Evolutionary conservation across 2,888 invertebrate genomes (phyloP).

Genomic region (Zeuzera pyrina): DNA sequence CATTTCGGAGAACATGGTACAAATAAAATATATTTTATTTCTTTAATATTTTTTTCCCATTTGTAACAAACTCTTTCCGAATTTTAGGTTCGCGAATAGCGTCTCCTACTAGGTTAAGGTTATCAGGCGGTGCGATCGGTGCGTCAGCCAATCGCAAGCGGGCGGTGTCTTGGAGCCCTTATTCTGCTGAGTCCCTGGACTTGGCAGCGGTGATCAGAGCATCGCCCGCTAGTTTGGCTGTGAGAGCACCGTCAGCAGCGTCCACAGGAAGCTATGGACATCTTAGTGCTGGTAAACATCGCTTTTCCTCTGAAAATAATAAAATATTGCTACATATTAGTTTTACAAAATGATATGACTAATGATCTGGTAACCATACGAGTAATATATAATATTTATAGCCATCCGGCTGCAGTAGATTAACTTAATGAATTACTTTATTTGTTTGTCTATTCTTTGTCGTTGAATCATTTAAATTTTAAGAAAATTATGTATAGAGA

Average conservation of each 20-base stretch:
- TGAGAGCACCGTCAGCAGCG: constrained; percentile 86
- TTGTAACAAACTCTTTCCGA: too few species aligned
- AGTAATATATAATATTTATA: neutral
- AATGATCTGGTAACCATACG: neutral
- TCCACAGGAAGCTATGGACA: constrained; percentile 96
- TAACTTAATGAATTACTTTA: too few species aligned
- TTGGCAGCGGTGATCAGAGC: constrained; percentile 96
- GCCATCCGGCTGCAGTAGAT: neutral
- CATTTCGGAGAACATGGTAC: too few species aligned
- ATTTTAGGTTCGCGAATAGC: constrained; percentile 68
- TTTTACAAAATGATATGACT: neutral
- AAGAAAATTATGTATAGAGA: too few species aligned
- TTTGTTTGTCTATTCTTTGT: too few species aligned
- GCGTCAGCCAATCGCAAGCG: constrained; percentile 85
- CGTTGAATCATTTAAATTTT: too few species aligned
- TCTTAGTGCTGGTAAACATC: constrained; percentile 85
- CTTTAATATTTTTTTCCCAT: too few species aligned
- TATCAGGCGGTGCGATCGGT: constrained; percentile 60
- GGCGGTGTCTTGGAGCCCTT: constrained; percentile 94
- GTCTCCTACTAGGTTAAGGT: constrained; percentile 56
- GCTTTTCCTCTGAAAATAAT: neutral
- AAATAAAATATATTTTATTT: too few species aligned
- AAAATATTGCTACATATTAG: neutral
- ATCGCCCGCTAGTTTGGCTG: constrained; percentile 93
- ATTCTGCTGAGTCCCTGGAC: constrained; percentile 93